Evolutionary conservation across 2,113 vertebrate genomes (phyloP).

Genomic region (Sapajus apella): DNA sequence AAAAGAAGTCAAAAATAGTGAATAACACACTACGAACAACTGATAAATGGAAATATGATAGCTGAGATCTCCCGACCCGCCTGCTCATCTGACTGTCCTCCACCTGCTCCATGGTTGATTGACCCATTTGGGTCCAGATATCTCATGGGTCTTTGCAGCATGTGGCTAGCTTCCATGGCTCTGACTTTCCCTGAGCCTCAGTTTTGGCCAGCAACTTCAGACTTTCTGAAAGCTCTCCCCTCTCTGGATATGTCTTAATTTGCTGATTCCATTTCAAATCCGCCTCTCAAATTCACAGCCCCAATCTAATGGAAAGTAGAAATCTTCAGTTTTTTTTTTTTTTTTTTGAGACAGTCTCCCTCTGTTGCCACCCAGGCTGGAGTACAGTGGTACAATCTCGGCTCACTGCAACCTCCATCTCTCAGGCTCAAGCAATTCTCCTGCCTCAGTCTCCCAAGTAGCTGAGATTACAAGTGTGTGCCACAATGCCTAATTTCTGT

Average conservation of each 20-base stretch:
- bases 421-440: no score
- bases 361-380: no score
- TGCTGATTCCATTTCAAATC: background rate
- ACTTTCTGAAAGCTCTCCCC: background rate
- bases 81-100: background rate
- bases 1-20: background rate
- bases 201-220: background rate
- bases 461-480: no score
- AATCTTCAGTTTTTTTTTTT: no score
- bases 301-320: background rate
- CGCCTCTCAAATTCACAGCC: background rate
- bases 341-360: no score
- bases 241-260: background rate
- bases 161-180: background rate
- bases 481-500: no score
- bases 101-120: accelerated
- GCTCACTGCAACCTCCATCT: no score
- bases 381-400: no score
- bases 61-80: background rate
- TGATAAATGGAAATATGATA: no score
- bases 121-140: accelerated
- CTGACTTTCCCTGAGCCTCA: background rate
- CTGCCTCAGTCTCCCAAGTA: no score
- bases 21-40: accelerated
- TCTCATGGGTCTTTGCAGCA: background rate